These are phyloP conservation scores for Lepidostoma basale DNA, from an alignment of 1,140 invertebrate genomes.

Conservation along the genomic window DNA sequence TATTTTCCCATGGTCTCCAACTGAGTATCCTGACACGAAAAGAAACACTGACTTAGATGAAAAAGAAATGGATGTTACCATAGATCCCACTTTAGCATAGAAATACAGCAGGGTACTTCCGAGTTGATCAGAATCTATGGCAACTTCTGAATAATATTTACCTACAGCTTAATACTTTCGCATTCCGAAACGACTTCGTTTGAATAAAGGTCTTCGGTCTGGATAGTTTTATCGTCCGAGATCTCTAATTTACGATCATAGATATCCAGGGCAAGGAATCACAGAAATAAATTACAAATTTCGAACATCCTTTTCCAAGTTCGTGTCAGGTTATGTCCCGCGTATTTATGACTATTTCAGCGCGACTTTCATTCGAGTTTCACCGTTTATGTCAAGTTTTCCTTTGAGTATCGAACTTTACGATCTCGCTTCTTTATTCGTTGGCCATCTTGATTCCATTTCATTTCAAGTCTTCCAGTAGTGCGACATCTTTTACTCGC, in stretches of 20 bases:
- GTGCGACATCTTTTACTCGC: background rate
- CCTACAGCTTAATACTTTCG: too few relatives aligned
- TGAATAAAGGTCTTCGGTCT: too few relatives aligned
- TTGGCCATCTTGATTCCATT: slow-evolving; percentile 14
- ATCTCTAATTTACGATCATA: background rate
- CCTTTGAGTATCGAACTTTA: slow-evolving; percentile 11
- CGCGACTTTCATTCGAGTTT: background rate
- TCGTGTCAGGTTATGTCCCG: background rate
- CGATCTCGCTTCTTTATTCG: slow-evolving; percentile 22
- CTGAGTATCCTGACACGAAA: too few relatives aligned
- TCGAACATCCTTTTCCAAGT: background rate
- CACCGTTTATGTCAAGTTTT: slow-evolving; percentile 9
- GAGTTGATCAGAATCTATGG: too few relatives aligned
- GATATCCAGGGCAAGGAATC: background rate
- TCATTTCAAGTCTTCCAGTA: background rate
- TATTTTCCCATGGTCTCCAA: too few relatives aligned
- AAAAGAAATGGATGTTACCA: too few relatives aligned
- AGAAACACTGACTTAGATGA: too few relatives aligned
- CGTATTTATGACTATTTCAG: slow-evolving; percentile 13
- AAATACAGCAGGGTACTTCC: too few relatives aligned
- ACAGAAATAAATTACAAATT: slow-evolving; percentile 2
- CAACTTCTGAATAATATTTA: too few relatives aligned
- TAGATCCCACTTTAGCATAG: too few relatives aligned
- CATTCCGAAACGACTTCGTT: too few relatives aligned
- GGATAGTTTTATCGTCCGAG: background rate